phyloP scores from a whole-genome alignment of 2,113 vertebrate species.

The Oceanites oceanicus region DNA sequence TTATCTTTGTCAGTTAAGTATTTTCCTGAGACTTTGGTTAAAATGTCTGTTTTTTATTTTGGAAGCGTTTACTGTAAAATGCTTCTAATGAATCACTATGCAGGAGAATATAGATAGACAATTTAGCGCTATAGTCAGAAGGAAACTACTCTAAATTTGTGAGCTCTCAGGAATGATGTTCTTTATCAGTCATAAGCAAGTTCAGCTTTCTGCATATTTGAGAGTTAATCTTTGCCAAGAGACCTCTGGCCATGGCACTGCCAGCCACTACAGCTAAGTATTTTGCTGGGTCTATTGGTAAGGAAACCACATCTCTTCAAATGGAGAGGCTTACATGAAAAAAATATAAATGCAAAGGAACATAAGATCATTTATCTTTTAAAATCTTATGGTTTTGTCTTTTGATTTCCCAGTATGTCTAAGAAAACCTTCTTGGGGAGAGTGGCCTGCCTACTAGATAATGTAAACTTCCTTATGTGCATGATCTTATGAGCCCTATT shows the following conservation, averaged over 20 bases:
- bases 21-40: slow-evolving; percentile 47
- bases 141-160: slow-evolving; percentile 10
- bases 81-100: slow-evolving; percentile 38
- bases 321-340: neutral
- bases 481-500: slow-evolving; percentile 4
- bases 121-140: neutral
- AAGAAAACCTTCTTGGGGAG: neutral
- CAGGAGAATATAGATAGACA: slow-evolving; percentile 10
- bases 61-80: slow-evolving; percentile 21
- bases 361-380: neutral
- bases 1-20: slow-evolving; percentile 53
- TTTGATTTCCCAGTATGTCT: neutral
- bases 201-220: neutral
- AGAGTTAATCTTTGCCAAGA: neutral
- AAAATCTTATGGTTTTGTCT: neutral
- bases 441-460: neutral
- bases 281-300: neutral
- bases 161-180: slow-evolving; percentile 11
- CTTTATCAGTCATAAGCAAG: neutral
- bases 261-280: neutral
- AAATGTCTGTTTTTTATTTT: slow-evolving; percentile 60
- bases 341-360: neutral
- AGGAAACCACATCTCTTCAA: neutral
- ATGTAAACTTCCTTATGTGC: neutral
- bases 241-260: neutral